Percentiles rank a stretch among this genome's conserved stretches.
These are phyloP conservation scores for Mixornis gularis DNA, from an alignment of 2,113 vertebrate species.

Conservation along the genomic window DNA sequence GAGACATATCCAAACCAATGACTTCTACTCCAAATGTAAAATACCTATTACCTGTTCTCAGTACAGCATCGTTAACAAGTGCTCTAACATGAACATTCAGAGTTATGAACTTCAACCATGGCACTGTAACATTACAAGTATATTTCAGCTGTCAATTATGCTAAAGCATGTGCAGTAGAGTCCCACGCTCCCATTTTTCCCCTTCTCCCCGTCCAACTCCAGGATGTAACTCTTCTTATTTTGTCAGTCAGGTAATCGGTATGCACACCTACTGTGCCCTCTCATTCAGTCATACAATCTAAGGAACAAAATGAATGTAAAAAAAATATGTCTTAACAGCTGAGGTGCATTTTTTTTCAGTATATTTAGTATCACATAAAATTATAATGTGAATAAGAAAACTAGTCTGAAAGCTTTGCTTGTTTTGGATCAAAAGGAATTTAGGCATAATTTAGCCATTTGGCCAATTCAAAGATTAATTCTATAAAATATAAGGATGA, in stretches of 20 bases:
- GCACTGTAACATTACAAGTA: neutral
- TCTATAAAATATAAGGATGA: neutral
- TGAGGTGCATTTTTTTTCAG: constrained; percentile 1
- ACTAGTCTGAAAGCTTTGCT: neutral
- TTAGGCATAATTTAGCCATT: neutral
- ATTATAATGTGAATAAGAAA: neutral
- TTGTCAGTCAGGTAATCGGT: neutral
- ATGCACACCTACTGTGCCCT: neutral
- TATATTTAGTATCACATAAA: neutral
- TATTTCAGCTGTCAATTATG: neutral
- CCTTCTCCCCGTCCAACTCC: neutral
- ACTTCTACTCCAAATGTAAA: neutral
- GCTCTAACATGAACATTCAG: neutral
- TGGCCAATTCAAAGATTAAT: neutral
- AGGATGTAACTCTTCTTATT: neutral
- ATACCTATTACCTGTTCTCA: neutral
- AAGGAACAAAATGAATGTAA: neutral
- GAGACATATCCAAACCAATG: neutral
- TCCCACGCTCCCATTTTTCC: neutral
- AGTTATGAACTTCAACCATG: neutral
- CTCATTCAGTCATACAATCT: neutral
- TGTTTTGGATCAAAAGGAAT: neutral
- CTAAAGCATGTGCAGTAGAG: neutral
- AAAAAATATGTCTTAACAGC: neutral
- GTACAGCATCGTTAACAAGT: neutral